phyloP scores from a whole-genome alignment of 2,113 vertebrate species.

The Ancistrus triradiatus region DNA sequence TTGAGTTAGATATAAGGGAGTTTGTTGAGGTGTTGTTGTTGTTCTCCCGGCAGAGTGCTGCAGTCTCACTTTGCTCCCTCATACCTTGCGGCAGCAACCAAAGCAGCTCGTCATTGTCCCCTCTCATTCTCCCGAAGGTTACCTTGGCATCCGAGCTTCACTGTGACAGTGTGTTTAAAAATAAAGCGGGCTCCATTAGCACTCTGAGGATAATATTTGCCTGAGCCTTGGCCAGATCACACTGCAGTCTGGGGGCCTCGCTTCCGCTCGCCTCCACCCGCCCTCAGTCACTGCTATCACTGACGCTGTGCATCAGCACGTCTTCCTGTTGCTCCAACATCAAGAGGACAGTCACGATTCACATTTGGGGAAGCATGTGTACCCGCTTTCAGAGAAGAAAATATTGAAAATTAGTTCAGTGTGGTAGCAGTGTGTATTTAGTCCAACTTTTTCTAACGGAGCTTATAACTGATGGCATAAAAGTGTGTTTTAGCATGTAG shows the following conservation, averaged over 20 bases:
- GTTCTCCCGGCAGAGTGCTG: background rate
- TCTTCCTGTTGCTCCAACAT: constrained; percentile 65
- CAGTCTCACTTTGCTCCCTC: constrained; percentile 35
- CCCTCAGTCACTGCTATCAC: constrained; percentile 55
- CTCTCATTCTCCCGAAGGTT: constrained; percentile 60
- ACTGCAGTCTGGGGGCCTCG: constrained; percentile 63
- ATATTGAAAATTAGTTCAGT: no score
- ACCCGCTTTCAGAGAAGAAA: no score
- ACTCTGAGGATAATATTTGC: constrained; percentile 63
- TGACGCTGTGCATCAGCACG: constrained; percentile 69
- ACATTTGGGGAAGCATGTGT: constrained; percentile 7
- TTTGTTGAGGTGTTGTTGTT: constrained; percentile 5
- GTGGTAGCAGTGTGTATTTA: no score
- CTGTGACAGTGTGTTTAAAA: constrained; percentile 75
- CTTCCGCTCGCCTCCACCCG: constrained; percentile 53
- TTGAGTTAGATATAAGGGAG: background rate
- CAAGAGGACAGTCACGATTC: constrained; percentile 57
- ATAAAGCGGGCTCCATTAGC: constrained; percentile 70
- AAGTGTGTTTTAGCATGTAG: no score
- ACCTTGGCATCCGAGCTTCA: constrained; percentile 68
- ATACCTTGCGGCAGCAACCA: constrained; percentile 41
- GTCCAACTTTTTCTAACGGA: no score
- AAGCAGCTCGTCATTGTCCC: constrained; percentile 45
- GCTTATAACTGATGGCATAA: no score
- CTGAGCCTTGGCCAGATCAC: constrained; percentile 54